Evolutionary conservation across 2,797 vertebrate species (phyloP).

Genomic region (Tauraco hartlaubi): DNA sequence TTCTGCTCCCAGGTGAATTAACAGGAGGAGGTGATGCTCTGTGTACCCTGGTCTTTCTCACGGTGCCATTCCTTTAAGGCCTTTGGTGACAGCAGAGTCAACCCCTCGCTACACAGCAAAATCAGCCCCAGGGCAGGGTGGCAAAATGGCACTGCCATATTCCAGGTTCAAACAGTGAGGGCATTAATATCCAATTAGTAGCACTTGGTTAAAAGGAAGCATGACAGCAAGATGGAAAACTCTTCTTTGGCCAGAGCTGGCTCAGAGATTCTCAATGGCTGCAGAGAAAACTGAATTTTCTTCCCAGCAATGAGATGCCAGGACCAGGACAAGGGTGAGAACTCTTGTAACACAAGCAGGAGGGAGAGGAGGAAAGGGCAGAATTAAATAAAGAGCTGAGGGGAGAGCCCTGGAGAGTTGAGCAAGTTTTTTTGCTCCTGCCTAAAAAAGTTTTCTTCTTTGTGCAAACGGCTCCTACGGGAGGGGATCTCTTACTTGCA

Average conservation of each 20-base stretch:
- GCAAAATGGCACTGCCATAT: not conserved
- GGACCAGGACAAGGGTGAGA: not conserved
- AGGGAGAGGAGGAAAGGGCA: not conserved
- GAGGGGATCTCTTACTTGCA: not conserved
- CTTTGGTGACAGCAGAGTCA: not conserved
- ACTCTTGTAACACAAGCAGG: not conserved
- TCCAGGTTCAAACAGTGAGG: not conserved
- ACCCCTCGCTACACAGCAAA: not conserved
- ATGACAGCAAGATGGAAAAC: not conserved
- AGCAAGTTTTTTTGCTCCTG: not conserved
- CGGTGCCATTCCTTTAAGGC: not conserved
- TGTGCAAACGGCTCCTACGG: not conserved
- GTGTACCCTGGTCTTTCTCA: not conserved
- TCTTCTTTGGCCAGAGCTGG: not conserved
- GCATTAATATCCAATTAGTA: not conserved
- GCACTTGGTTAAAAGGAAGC: not conserved
- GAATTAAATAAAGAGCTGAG: not conserved
- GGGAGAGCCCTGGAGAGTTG: not conserved
- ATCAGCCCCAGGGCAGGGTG: not conserved
- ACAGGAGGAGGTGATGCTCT: not conserved
- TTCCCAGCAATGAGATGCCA: not conserved
- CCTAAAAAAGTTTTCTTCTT: not conserved
- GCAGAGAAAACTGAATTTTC: not conserved
- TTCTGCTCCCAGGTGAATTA: not conserved
- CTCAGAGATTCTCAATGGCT: not conserved